These are phyloP conservation scores for Quadroppia sp. DNA, from an alignment of 2,888 invertebrate genomes.

Conservation along the genomic window DNA sequence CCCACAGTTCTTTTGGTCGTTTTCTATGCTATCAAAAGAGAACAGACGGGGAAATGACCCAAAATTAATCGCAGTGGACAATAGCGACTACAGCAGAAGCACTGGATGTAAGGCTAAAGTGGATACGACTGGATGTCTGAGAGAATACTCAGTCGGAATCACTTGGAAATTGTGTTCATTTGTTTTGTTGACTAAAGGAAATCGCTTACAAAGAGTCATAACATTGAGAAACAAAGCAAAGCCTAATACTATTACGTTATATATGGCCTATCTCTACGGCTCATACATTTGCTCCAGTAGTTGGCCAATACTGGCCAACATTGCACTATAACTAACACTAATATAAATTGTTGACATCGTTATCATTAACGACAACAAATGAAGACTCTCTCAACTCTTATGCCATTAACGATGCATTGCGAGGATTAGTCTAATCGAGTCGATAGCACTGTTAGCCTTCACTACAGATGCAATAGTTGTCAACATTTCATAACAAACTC, in stretches of 20 bases:
- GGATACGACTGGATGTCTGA: neutral
- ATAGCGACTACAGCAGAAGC: no score
- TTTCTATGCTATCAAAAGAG: conserved; percentile 21
- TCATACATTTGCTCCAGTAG: neutral
- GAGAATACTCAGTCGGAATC: conserved; percentile 28
- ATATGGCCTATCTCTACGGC: neutral
- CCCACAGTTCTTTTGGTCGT: conserved; percentile 1
- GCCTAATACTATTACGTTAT: conserved; percentile 15
- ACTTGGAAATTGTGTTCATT: conserved; percentile 28
- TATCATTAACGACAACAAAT: conserved; percentile 35
- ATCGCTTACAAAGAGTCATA: conserved; percentile 32
- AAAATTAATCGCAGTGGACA: conserved; percentile 33
- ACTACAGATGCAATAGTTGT: conserved; percentile 15
- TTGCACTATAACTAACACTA: neutral
- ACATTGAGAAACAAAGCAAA: neutral
- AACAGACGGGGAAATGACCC: conserved; percentile 27
- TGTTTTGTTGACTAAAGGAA: conserved; percentile 30
- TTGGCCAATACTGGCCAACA: neutral
- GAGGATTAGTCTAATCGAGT: conserved; percentile 26
- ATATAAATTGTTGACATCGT: conserved; percentile 28
- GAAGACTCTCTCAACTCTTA: conserved; percentile 20
- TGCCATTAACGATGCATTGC: conserved; percentile 22
- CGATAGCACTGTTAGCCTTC: neutral
- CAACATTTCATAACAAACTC: conserved; percentile 26
- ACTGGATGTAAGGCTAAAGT: neutral